These are phyloP conservation scores for Drosophila ficusphila DNA, from an alignment of 1,140 invertebrate species.

Conservation along the genomic window DNA sequence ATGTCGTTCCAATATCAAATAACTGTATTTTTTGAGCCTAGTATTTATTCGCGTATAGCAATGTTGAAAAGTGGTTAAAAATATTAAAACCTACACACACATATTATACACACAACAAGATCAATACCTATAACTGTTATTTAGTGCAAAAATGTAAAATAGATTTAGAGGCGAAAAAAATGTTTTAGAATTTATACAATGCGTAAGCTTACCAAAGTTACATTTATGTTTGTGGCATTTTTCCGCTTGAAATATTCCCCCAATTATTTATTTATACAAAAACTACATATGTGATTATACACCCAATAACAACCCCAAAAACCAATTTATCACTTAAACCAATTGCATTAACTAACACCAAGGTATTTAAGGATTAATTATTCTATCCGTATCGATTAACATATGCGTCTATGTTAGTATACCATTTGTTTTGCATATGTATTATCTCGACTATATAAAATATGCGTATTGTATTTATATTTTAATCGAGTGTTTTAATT, in stretches of 20 bases:
- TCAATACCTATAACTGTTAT: conserved; percentile 66
- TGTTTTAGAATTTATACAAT: conserved; percentile 75
- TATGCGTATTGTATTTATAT: conserved; percentile 54
- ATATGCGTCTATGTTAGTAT: conserved; percentile 55
- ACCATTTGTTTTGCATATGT: conserved; percentile 67
- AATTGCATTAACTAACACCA: conserved; percentile 63
- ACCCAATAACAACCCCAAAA: conserved; percentile 43
- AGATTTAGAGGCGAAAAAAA: conserved; percentile 34
- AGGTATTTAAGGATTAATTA: conserved; percentile 54
- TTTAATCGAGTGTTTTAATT: conserved; percentile 34
- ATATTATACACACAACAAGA: conserved; percentile 41
- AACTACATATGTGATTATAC: conserved; percentile 74
- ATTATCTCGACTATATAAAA: conserved; percentile 66
- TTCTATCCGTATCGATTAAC: conserved; percentile 42
- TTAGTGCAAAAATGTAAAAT: conserved; percentile 64
- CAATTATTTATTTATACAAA: conserved; percentile 72
- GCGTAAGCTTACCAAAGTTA: conserved; percentile 79
- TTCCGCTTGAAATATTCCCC: conserved; percentile 45
- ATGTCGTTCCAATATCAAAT: conserved; percentile 11
- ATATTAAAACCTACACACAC: conserved; percentile 18
- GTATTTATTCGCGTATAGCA: conserved; percentile 52
- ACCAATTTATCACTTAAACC: conserved; percentile 52
- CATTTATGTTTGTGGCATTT: conserved; percentile 64
- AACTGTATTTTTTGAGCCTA: conserved; percentile 67
- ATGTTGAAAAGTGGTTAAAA: conserved; percentile 14